Base-by-base conservation (phyloP, 2,888 invertebrate species). In the Hesperia comma region DNA sequence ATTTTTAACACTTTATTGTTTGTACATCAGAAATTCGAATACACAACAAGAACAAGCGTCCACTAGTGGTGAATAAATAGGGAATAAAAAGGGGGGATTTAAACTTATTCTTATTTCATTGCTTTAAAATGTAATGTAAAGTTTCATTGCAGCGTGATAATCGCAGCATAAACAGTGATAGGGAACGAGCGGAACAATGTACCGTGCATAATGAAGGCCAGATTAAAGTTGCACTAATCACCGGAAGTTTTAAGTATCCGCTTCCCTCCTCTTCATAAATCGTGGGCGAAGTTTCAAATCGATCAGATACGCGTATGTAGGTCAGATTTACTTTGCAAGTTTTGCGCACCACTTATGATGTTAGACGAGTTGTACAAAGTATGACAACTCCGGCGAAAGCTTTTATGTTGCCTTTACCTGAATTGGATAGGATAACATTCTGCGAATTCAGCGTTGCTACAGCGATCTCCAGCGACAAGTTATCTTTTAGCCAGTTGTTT, bases 281-380 rank as follows among this genome's bases (percentile, higher is more conserved):
- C 40, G 41, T 32, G 41, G 62, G 32, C 40, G 32, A 62, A 62
- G 53, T 54, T 43, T 62, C 26, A 41, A 54, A 15, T 41, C 26
- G 54, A 62, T 62, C 53, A 62, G 62, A 62, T 62, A 41, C 26
- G 41, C 32, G 41, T 15, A 62, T 41, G 41, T 62, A 54, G 62
- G 54, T 54, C 61, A 61, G 49, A 51, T 53, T 53, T 41, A n/a
- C 41, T 53, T 53, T 15, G 54, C 53, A 43, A 54, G 54, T 62
- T 54, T 41, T 54, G n/a, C 15, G n/a, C 26, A n/a, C 8, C 53
- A 53, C 53, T 33, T 61, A 37, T 37, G 49, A 49, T 61, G 49
- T 49, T 33, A 40, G 40, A 40, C 53, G 37, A 53, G 53, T 46
- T 46, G 6, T 4, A 19, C 17, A 19, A 46, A 46, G 46, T 46